These are phyloP conservation scores for Centropyge bicolor DNA, from an alignment of 2,797 vertebrate species.

Conservation along the genomic window DNA sequence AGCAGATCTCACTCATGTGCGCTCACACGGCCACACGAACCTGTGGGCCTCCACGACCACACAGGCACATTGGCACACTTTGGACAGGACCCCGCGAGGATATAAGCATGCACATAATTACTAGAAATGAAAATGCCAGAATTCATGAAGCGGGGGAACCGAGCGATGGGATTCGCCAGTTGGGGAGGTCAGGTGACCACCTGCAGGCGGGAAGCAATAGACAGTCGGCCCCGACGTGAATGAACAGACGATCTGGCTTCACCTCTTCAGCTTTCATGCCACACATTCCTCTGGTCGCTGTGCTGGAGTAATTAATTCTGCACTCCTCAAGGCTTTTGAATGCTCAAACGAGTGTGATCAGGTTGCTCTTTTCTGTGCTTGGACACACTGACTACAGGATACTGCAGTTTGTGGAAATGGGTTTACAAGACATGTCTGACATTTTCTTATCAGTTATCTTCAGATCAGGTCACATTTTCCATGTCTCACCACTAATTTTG, in stretches of 20 bases:
- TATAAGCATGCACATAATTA: slow-evolving; percentile 42
- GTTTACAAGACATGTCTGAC: neutral
- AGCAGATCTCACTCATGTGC: neutral
- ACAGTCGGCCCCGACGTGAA: slow-evolving; percentile 2
- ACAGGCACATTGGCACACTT: slow-evolving; percentile 10
- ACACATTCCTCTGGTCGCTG: slow-evolving; percentile 39
- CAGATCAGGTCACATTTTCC: no score
- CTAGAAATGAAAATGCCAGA: slow-evolving; percentile 40
- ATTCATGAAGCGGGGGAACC: slow-evolving; percentile 34
- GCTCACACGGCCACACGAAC: neutral
- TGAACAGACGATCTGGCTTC: slow-evolving; percentile 45
- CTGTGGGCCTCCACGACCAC: neutral
- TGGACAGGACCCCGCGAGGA: neutral
- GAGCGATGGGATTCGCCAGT: slow-evolving; percentile 12
- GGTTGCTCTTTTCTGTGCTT: slow-evolving; percentile 10
- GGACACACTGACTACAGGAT: neutral
- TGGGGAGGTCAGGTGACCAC: slow-evolving; percentile 47
- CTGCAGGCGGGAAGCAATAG: slow-evolving; percentile 15
- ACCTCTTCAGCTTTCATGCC: slow-evolving; percentile 43
- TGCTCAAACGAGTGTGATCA: slow-evolving; percentile 38
- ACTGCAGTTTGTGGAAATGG: neutral
- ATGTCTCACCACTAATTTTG: no score
- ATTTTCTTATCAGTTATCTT: neutral
- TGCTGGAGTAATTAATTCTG: slow-evolving; percentile 50
- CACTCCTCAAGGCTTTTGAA: slow-evolving; percentile 42